A percentile compares a stretch with the other conserved stretches of the same genome.
These are phyloP conservation scores for Aselliscus stoliczkanus DNA, from an alignment of 2,797 vertebrate genomes.

Conservation along the genomic window DNA sequence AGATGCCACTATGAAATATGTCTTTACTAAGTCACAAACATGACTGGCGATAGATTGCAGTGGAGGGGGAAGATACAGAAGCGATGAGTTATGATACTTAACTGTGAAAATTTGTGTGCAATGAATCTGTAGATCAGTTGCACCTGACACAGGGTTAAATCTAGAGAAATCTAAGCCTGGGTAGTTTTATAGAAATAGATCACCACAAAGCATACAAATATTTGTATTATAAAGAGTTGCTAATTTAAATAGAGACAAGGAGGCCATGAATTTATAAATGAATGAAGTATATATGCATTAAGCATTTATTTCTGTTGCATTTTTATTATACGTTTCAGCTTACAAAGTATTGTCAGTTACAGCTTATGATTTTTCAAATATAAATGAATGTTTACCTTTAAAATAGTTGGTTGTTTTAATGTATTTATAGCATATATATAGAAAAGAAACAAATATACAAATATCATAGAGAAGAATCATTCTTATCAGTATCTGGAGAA, in stretches of 20 bases:
- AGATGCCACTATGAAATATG: too few species aligned
- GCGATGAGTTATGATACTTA: too few species aligned
- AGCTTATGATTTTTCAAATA: conserved; percentile 3
- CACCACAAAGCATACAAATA: not conserved
- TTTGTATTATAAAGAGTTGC: not conserved
- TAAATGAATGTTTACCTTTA: conserved; percentile 39
- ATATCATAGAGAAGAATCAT: conserved; percentile 10
- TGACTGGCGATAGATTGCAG: too few species aligned
- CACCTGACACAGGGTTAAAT: too few species aligned
- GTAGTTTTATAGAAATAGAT: conserved; percentile 35
- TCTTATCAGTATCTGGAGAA: not conserved
- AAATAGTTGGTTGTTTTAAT: conserved; percentile 18
- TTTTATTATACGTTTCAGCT: conserved; percentile 37
- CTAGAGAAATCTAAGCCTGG: conserved; percentile 1
- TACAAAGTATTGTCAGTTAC: not conserved
- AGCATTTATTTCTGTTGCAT: not conserved
- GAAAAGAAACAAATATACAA: not conserved
- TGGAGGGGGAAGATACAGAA: too few species aligned
- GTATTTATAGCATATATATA: not conserved
- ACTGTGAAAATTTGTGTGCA: too few species aligned
- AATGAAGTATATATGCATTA: not conserved
- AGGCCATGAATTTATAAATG: conserved; percentile 6
- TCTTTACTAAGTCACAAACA: too few species aligned
- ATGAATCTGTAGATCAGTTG: too few species aligned
- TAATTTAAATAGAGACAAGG: conserved; percentile 31